Conservation (phyloP, 2,797 vertebrate species). For the Calcarius lapponicus region DNA sequence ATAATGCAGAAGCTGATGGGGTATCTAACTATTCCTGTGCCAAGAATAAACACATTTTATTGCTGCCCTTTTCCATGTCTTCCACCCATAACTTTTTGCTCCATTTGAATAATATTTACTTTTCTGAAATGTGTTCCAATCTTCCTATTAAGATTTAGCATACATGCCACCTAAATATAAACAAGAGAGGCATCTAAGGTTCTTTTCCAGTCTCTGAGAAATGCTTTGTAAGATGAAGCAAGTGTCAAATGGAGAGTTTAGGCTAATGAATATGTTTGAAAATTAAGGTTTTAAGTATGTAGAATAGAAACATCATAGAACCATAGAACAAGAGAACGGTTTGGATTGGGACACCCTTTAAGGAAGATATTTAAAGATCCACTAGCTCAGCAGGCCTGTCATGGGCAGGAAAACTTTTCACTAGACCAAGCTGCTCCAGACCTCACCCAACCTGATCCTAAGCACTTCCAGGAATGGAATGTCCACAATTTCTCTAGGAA, state of each 20-base stretch:
- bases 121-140: background rate
- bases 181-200: background rate
- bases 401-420: background rate
- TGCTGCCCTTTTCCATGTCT: background rate
- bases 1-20: background rate
- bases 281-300: background rate
- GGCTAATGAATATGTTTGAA: background rate
- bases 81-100: background rate
- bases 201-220: background rate
- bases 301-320: background rate
- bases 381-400: background rate
- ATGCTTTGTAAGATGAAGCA: background rate
- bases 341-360: background rate
- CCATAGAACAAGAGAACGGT: fast-evolving
- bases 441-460: background rate
- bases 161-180: background rate
- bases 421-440: background rate
- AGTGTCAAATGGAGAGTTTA: background rate
- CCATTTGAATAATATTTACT: background rate
- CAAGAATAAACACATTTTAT: background rate
- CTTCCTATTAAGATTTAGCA: background rate
- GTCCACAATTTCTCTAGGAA: background rate
- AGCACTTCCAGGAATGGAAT: background rate
- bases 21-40: background rate
- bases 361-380: background rate